Conservation (phyloP, 92 coral and sea anemone species). For the Umimayanthus kanabou region DNA sequence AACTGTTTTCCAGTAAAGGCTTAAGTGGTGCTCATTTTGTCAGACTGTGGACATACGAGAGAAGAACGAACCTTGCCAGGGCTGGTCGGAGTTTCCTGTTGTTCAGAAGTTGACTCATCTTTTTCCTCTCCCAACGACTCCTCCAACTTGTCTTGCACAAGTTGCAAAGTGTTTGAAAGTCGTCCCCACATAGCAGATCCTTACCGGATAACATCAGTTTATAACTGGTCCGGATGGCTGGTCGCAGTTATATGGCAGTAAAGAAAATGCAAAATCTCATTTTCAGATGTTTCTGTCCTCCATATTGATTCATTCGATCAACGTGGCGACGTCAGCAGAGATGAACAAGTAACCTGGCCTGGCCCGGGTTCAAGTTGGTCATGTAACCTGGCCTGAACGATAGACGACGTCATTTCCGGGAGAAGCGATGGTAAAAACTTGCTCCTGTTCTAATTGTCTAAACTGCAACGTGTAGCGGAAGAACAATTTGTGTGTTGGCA, state of each 20-base stretch:
- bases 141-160: slow-evolving; percentile 94
- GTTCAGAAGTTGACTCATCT: slow-evolving; percentile 40
- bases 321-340: slow-evolving; percentile 45
- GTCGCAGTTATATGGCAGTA: background rate
- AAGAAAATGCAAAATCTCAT: background rate
- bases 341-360: slow-evolving; percentile 29
- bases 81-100: slow-evolving; percentile 30
- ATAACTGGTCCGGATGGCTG: background rate
- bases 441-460: background rate
- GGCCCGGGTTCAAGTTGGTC: background rate
- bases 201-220: slow-evolving; percentile 12
- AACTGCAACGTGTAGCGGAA: background rate
- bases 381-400: background rate
- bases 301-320: slow-evolving; percentile 45
- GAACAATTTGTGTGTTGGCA: too few species aligned
- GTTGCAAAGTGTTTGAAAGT: slow-evolving; percentile 82
- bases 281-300: slow-evolving; percentile 1
- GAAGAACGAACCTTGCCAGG: slow-evolving; percentile 39
- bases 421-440: too few species aligned
- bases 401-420: background rate
- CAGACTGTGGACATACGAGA: background rate
- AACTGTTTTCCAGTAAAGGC: background rate
- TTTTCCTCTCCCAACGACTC: slow-evolving; percentile 87
- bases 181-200: slow-evolving; percentile 86
- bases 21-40: background rate